These are phyloP conservation scores for Tachysurus fulvidraco DNA, from an alignment of 2,113 vertebrate genomes.

Conservation along the genomic window DNA sequence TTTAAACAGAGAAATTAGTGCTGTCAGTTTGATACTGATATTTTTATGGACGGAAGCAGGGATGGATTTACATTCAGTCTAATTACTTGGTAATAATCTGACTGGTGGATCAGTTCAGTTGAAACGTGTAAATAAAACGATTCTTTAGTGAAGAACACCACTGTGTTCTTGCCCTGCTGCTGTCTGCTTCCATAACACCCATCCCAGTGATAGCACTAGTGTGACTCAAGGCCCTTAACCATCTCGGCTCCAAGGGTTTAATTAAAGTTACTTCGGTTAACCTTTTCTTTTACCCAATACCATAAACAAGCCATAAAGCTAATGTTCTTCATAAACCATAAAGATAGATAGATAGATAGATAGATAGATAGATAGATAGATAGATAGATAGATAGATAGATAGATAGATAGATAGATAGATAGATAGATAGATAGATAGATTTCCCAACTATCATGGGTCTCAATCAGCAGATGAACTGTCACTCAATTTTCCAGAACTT, in stretches of 20 bases:
- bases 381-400: too few relatives aligned
- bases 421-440: neutral
- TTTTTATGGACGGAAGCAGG: neutral
- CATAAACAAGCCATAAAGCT: too few relatives aligned
- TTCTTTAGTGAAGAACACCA: neutral
- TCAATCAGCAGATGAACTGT: too few relatives aligned
- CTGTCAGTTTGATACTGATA: neutral
- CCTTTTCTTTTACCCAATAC: too few relatives aligned
- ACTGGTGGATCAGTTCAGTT: neutral
- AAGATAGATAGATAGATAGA: too few relatives aligned
- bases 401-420: too few relatives aligned
- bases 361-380: too few relatives aligned
- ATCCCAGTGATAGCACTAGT: slow-evolving; percentile 25
- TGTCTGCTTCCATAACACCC: neutral
- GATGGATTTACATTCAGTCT: neutral
- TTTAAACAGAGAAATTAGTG: neutral
- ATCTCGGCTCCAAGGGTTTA: too few relatives aligned
- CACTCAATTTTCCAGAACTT: too few relatives aligned
- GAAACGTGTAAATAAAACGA: neutral
- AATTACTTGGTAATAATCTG: neutral
- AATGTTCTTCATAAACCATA: too few relatives aligned
- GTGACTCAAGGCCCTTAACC: neutral
- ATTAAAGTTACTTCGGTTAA: too few relatives aligned
- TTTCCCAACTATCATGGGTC: too few relatives aligned
- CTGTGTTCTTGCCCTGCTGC: neutral